phyloP scores from a whole-genome alignment of 2,797 vertebrate genomes.

The Anolis apletophallus region DNA sequence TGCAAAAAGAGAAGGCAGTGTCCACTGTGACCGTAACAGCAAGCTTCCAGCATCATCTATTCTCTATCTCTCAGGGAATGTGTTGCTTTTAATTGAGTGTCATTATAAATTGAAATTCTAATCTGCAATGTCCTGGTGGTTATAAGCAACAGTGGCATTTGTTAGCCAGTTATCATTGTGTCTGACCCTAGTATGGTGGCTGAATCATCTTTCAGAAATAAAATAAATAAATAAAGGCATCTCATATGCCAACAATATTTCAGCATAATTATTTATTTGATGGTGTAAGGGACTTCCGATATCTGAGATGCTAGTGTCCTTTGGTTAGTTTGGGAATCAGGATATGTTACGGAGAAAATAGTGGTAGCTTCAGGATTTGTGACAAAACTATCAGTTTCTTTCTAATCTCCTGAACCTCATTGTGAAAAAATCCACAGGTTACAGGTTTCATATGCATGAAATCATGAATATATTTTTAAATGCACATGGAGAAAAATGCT shows the following conservation, averaged over 20 bases:
- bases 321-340: not conserved
- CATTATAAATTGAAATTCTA: conserved; percentile 38
- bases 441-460: too few relatives aligned
- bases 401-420: not conserved
- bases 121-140: conserved; percentile 11
- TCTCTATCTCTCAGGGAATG: conserved; percentile 34
- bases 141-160: conserved; percentile 28
- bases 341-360: not conserved
- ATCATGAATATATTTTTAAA: too few relatives aligned
- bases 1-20: conserved; percentile 23
- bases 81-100: conserved; percentile 31
- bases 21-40: conserved; percentile 31
- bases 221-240: conserved; percentile 2
- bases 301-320: too few relatives aligned
- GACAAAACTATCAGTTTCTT: not conserved
- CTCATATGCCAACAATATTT: conserved; percentile 41
- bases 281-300: conserved; percentile 9
- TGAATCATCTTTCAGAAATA: not conserved
- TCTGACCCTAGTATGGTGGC: not conserved
- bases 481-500: too few relatives aligned
- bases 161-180: conserved; percentile 25
- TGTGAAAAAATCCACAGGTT: too few relatives aligned
- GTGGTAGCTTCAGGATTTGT: too few relatives aligned
- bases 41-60: conserved; percentile 18
- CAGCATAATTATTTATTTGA: conserved; percentile 35